A percentile compares a stretch with the other conserved stretches of the same genome.
Conservation (phyloP, 2,888 invertebrate genomes). For the Phasia obesa region DNA sequence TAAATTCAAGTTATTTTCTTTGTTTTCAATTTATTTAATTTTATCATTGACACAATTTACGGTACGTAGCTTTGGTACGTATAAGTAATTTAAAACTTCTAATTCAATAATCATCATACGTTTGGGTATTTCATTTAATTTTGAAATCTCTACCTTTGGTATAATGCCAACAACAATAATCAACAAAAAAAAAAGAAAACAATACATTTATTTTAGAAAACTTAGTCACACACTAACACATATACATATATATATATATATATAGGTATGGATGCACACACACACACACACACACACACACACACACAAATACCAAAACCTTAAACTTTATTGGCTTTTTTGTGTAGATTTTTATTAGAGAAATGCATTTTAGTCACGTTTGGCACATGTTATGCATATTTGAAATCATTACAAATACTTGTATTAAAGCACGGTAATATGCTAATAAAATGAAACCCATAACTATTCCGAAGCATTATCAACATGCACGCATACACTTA, state of each 20-base stretch:
- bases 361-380: constrained; percentile 69
- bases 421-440: constrained; percentile 62
- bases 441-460: constrained; percentile 69
- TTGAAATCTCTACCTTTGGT: constrained; percentile 57
- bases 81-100: constrained; percentile 56
- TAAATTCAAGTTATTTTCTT: not conserved
- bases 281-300: constrained; percentile 10
- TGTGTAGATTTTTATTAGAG: constrained; percentile 45
- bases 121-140: constrained; percentile 60
- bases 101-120: constrained; percentile 69
- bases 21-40: constrained; percentile 1
- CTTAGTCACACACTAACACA: not conserved
- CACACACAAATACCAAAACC: constrained; percentile 12
- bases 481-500: constrained; percentile 45
- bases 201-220: constrained; percentile 4
- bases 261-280: too few species aligned
- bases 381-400: constrained; percentile 71
- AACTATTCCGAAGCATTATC: constrained; percentile 68
- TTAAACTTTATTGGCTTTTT: constrained; percentile 18
- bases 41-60: constrained; percentile 37
- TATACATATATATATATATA: too few species aligned
- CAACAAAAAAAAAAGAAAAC: constrained; percentile 4
- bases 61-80: constrained; percentile 13
- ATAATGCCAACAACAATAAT: too few species aligned
- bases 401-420: constrained; percentile 71